Base-by-base conservation (phyloP, 2,113 vertebrate species). In the Cranoglanis bouderius region DNA sequence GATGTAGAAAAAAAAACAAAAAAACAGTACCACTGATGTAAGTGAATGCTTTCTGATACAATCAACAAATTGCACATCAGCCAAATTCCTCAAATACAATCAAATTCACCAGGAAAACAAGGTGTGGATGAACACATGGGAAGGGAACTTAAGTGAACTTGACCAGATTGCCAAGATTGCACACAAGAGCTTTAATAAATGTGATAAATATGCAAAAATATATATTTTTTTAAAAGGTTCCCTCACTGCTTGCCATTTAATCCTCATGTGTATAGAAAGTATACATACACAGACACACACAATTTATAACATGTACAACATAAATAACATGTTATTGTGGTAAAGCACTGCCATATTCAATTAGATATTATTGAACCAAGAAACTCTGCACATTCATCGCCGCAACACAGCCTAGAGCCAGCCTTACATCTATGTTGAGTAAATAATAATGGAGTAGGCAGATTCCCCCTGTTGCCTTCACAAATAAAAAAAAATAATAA, bases 391-490 rank as follows among this genome's bases (percentile, higher is more conserved):
- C 32, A 75, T 49, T 63, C 87, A 51, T 77, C 32, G 32, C 65
- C 29, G 40, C 67, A 77, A 55, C 38, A 80, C 24, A 72, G 49
- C 90, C 65, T 70, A 53, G 77, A 43, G 80, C 83, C 57, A 81
- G 32, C 65, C n/a, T 82, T n/a, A 55, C n/a, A n/a, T n/a, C n/a
- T n/a, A n/a, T 86, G 32, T 57, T 70, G 35, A 80, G 24, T 77
- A 91, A 81, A 89, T 63, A 81, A 89, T 63, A 89, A 53, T 61
- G 49, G 51, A 70, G n/a, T 29, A 61, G 35, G 75, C 61, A 35
- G 8, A 83, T 82, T 82, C 61, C 57, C 24, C 29, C 53, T n/a
- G 40, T 67, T 29, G 13, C 35, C 46, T 78, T 43, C 24, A 74
- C 13, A 81, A 70, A 85, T 51, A 32, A 49, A 81, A 32, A 46